Evolutionary conservation across 2,113 vertebrate species (phyloP).

Genomic region (Odontesthes bonariensis): DNA sequence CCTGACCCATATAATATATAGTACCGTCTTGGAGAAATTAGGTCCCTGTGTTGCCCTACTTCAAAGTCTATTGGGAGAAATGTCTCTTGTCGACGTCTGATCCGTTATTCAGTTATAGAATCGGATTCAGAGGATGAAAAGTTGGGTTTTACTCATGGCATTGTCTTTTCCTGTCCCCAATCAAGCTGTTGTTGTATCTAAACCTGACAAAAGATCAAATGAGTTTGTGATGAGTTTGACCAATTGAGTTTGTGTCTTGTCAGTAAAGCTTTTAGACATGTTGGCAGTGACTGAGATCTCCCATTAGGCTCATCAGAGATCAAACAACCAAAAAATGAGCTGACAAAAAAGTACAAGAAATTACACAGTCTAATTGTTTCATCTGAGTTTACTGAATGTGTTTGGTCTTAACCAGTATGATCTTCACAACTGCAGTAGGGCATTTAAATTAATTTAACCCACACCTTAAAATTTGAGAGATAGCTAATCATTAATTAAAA

Average conservation of each 20-base stretch:
- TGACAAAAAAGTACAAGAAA: not conserved
- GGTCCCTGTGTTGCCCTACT: conserved; percentile 66
- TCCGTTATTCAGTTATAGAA: conserved; percentile 39
- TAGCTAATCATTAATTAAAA: no score
- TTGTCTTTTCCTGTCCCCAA: not conserved
- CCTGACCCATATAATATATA: conserved; percentile 68
- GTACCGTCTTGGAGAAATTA: conserved; percentile 49
- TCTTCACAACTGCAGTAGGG: not conserved
- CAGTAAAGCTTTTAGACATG: no score
- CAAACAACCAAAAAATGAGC: not conserved
- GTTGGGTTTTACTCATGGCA: not conserved
- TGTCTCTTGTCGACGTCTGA: conserved; percentile 32
- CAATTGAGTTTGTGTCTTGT: no score
- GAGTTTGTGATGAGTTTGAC: not conserved
- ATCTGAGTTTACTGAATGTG: not conserved
- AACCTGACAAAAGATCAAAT: not conserved
- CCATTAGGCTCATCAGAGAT: not conserved
- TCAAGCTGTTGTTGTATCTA: not conserved
- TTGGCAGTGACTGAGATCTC: not conserved
- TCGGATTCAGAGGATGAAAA: conserved; percentile 26
- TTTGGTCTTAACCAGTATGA: not conserved
- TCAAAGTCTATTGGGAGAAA: conserved; percentile 47
- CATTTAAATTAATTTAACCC: not conserved
- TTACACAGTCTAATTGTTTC: not conserved
- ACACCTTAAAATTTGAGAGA: conserved; percentile 16